Base-by-base conservation (phyloP, 2,113 vertebrate genomes). In the Esox niger region DNA sequence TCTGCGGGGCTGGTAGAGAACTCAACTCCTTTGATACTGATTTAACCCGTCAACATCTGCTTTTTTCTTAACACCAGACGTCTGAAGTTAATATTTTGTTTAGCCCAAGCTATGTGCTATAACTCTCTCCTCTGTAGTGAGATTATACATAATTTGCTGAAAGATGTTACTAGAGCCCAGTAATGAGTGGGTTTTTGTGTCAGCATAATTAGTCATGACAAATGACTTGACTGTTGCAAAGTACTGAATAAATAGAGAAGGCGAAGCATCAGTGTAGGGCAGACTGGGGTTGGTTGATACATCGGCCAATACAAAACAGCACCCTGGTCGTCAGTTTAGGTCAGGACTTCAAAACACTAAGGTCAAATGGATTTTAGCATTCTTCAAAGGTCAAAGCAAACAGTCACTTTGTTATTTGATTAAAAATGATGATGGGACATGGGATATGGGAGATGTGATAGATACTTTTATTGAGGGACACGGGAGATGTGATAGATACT, bases 41-140 rank as follows among this genome's bases (percentile, higher is more conserved):
- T 62, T 70, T 33, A 56, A 64, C 17, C 35, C 21, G 35, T 64
- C 54, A 58, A n/a, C n/a, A 6, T 20, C 10, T 27, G 7, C 59
- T 11, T 21, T n/a, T 38, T 15, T 13, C 62, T n/a, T 43, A 1
- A 43, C 9, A 3, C 8, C 5, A 26, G 62, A 9, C 10, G 3
- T 27, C 17, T 7, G 5, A 30, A 11, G 43, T 25, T 23, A 5
- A 13, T 57, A 10, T 13, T 13, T 57, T 29, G 0, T 27, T 57
- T 25, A 3, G 23, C 25, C 25, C 23, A 26, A n/a, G n/a, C n/a
- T n/a, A 17, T 13, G 10, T 57, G 21, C 23, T 57, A 13, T 26
- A 25, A 21, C 5, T 31, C 52, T 20, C 17, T 0, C 30, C 10
- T 21, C 47, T 6, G 47, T 47, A 17, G 35, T 46, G 35, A 66